Evolutionary conservation across 1,140 invertebrate genomes (phyloP).

Genomic region (Pantala flavescens): DNA sequence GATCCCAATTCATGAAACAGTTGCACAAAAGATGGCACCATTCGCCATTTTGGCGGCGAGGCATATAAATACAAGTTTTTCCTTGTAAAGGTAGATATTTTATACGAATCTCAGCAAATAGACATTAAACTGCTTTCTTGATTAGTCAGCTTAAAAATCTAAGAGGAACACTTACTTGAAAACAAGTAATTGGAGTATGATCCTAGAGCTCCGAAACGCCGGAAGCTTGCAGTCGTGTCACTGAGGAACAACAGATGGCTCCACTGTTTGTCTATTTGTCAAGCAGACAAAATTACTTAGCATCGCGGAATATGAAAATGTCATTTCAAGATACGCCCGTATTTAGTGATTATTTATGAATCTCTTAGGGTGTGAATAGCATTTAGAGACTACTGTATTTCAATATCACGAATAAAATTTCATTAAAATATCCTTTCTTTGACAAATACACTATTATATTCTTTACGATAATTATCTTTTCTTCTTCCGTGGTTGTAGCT

Average conservation of each 20-base stretch:
- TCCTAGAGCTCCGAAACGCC: background rate
- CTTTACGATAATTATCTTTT: too few species aligned
- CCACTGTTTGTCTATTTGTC: slow-evolving; percentile 1
- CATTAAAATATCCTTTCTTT: too few species aligned
- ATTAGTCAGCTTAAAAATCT: background rate
- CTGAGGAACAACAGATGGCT: slow-evolving; percentile 8
- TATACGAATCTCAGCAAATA: background rate
- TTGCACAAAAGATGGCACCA: slow-evolving; percentile 17
- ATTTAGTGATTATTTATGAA: too few species aligned
- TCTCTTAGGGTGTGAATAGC: too few species aligned
- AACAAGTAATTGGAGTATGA: background rate
- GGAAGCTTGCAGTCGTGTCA: background rate
- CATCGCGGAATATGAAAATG: background rate
- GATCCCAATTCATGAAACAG: slow-evolving; percentile 13
- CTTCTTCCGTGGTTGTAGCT: too few species aligned
- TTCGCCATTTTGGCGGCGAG: slow-evolving; percentile 16
- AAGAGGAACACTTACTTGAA: background rate
- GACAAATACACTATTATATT: too few species aligned
- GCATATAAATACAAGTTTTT: background rate
- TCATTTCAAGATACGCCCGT: background rate
- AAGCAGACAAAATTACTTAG: background rate
- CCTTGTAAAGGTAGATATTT: background rate
- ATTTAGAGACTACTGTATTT: too few species aligned
- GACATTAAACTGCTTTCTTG: background rate
- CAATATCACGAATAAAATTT: too few species aligned